Evolutionary conservation across 1,140 invertebrate genomes (phyloP).

Genomic region (Zaprionus camerounensis): DNA sequence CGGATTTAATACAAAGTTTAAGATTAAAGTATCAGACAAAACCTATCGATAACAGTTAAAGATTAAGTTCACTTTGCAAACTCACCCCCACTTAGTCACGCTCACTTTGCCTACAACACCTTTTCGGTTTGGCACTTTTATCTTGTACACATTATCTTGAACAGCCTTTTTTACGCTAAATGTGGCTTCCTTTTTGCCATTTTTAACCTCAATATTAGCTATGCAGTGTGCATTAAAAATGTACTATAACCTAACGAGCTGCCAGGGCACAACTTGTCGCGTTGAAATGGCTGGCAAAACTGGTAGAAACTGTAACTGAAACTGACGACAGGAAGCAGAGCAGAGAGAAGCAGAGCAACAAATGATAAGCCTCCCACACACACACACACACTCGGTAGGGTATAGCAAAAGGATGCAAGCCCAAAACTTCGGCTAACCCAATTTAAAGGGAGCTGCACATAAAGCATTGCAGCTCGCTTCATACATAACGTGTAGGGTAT

Average conservation of each 20-base stretch:
- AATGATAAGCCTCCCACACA: conserved; percentile 55
- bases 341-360: neutral
- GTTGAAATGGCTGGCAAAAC: conserved; percentile 48
- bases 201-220: conserved; percentile 22
- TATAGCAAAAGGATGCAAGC: conserved; percentile 31
- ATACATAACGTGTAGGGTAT: neutral
- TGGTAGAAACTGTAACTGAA: conserved; percentile 21
- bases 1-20: too few relatives aligned
- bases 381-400: conserved; percentile 1
- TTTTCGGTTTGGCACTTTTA: conserved; percentile 19
- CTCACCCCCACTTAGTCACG: neutral
- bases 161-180: conserved; percentile 7
- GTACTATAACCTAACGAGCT: conserved; percentile 16
- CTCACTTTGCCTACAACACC: neutral
- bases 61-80: neutral
- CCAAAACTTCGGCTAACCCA: conserved; percentile 35
- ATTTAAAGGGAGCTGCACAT: conserved; percentile 27
- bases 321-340: conserved; percentile 16
- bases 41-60: too few relatives aligned
- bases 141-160: conserved; percentile 17
- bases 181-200: conserved; percentile 20
- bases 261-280: conserved; percentile 47
- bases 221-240: conserved; percentile 29
- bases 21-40: too few relatives aligned
- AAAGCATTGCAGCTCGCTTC: conserved; percentile 1